Evolutionary conservation across 2,113 vertebrate species (phyloP), one percentile per base, ranked within the genome.

Genomic region (Dromas ardeola): DNA sequence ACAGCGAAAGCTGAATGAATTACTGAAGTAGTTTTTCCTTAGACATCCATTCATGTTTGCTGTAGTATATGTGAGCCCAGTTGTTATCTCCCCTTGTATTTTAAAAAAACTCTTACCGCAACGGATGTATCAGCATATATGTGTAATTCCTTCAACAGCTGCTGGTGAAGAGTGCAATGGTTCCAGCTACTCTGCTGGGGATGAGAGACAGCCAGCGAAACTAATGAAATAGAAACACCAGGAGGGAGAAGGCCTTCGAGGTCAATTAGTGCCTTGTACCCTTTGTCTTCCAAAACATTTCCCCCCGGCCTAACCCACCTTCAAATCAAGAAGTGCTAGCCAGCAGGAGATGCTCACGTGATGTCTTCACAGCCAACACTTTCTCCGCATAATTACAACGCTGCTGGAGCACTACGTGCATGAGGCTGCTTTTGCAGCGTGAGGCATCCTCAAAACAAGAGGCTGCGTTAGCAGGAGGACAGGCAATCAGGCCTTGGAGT

Each of bases 1-100:
- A 92, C 63, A 86, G 82, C 5, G 12, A 56, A 94, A 92, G 55
- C 67, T 93, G 79, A 90, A 81, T 94, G 59, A 90, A 78, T 78
- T 92, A 58, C 90, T 62, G 13, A 66, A 86, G 69, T 8, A 40
- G 42, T 59, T 83, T 82, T 73, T 83, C 42, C 50, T 70, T 53
- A 88, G 80, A 58, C 42, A 90, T 55, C 59, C 63, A 38, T 71
- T 83, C 85, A 50, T 63, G 32, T 36, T 73, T 49, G 26, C 23
- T 27, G 58, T 15, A 43, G 34, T 77, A 25, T 45, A 40, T 77
- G 36, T 42, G n/a, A 92, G 49, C 42, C 90, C 85, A 90, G 85
- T 81, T 92, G 85, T 94, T 89, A 90, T 80, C 74, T 76, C 11
- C 40, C 65, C 10, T 19, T 56, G 10, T 45, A 38, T 73, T 92